Percentiles rank a stretch among this genome's conserved stretches.
Evolutionary conservation across 2,113 vertebrate species (phyloP).

Genomic region (Nipponia nippon): DNA sequence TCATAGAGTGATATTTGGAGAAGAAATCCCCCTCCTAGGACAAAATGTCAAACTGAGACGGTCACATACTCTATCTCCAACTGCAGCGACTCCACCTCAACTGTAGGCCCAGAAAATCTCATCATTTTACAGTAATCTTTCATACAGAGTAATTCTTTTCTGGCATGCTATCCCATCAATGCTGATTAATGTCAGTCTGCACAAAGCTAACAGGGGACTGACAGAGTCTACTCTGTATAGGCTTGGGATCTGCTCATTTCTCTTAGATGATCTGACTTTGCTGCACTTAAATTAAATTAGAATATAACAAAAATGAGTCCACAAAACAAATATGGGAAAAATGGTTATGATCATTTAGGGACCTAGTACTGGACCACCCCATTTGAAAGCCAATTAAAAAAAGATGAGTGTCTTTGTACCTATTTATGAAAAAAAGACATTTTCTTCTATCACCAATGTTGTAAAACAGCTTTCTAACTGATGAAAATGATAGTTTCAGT

Average conservation of each 20-base stretch:
- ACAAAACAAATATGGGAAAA: background rate
- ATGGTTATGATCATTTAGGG: background rate
- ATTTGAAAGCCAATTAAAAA: background rate
- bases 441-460: background rate
- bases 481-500: background rate
- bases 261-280: background rate
- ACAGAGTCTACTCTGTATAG: background rate
- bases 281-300: background rate
- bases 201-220: background rate
- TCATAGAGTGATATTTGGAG: background rate
- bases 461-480: background rate
- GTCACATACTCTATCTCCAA: background rate
- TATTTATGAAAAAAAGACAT: background rate
- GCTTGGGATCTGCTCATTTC: background rate
- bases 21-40: background rate
- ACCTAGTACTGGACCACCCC: background rate
- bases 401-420: background rate
- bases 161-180: conserved; percentile 9
- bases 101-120: background rate
- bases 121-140: conserved; percentile 18
- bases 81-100: background rate
- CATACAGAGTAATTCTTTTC: background rate
- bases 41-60: background rate
- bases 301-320: background rate
- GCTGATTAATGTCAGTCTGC: background rate